Base-by-base conservation (phyloP, 1,140 invertebrate genomes). In the Dendroctonus valens region DNA sequence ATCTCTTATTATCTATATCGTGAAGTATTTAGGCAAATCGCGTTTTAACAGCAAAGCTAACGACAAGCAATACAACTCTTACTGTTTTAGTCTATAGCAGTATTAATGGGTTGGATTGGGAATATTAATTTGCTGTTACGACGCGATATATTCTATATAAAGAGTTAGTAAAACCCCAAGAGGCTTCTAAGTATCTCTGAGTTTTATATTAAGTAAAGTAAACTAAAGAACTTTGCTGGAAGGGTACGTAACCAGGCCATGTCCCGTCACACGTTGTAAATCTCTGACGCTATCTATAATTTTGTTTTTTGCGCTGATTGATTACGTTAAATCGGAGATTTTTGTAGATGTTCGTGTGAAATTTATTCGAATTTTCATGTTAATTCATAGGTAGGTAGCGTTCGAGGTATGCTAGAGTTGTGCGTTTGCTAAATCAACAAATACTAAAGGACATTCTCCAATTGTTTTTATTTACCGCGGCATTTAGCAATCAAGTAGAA, bases 121-220 rank as follows among this genome's bases (percentile, higher is more conserved):
- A 37, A 57, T 6, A 0, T 52, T 42, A 9, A 38, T 55, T 49
- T 65, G 54, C 57, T 65, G 60, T 68, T 70, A 57, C 0, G 14
- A 15, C 53, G 65, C 50, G 65, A 55, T 42, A 12, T 48, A 38
- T 51, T 59, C 26, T 65, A 51, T 61, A 69, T 59, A 73, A 60
- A 59, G 52, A 72, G 72, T 74, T 74, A 75, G 72, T 71, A 53
- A 54, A 66, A 73, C 70, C 71, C 72, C 74, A 73, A 67, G 69
- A 75, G 74, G 72, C 71, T 75, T 74, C 59, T 72, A 70, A 69
- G 69, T 71, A 70, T 71, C 67, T 72, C 71, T 70, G 58, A 65
- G 66, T 58, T 42, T 64, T 44, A 64, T 39, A 59, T 51, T 54
- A 57, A 61, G 44, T 44, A 38, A 60, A 58, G 59, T 68, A 26